A percentile compares a stretch with the other conserved stretches of the same genome.
These are phyloP conservation scores for Galerucella nymphaeae DNA, from an alignment of 2,888 invertebrate genomes.

Conservation along the genomic window DNA sequence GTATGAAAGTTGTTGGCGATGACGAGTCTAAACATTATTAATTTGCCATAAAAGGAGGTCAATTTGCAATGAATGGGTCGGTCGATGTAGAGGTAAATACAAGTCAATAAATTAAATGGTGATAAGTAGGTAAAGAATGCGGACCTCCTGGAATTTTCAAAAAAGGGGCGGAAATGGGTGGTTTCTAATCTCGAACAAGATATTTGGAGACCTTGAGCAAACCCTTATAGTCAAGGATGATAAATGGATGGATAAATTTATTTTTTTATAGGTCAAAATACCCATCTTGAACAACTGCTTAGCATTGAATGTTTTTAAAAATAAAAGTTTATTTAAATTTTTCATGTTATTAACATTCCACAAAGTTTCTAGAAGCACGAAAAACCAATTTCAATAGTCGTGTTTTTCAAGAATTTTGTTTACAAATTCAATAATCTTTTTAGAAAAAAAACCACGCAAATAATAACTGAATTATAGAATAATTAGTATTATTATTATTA, in stretches of 20 bases:
- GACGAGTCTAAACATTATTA: slow-evolving; percentile 2
- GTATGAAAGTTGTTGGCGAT: not conserved
- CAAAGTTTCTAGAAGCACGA: too few species aligned
- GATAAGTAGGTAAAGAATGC: slow-evolving; percentile 15
- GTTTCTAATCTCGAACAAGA: not conserved
- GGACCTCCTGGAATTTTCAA: slow-evolving; percentile 6
- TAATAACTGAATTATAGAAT: not conserved
- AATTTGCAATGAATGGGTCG: slow-evolving; percentile 8
- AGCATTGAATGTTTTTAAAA: too few species aligned
- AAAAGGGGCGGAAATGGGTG: slow-evolving; percentile 7
- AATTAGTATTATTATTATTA: too few species aligned
- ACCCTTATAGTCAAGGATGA: too few species aligned
- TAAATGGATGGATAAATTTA: too few species aligned
- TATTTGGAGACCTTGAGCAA: too few species aligned
- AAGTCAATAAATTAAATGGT: not conserved
- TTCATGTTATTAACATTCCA: too few species aligned
- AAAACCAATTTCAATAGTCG: too few species aligned
- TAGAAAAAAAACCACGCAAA: not conserved
- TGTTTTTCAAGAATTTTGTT: too few species aligned
- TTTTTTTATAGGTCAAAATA: too few species aligned
- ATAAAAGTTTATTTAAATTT: too few species aligned
- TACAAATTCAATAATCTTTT: not conserved
- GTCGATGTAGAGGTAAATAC: not conserved
- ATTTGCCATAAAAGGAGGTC: slow-evolving; percentile 22
- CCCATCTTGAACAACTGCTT: too few species aligned